Evolutionary conservation across 2,797 vertebrate species (phyloP).

Genomic region (Lutjanus campechanus): DNA sequence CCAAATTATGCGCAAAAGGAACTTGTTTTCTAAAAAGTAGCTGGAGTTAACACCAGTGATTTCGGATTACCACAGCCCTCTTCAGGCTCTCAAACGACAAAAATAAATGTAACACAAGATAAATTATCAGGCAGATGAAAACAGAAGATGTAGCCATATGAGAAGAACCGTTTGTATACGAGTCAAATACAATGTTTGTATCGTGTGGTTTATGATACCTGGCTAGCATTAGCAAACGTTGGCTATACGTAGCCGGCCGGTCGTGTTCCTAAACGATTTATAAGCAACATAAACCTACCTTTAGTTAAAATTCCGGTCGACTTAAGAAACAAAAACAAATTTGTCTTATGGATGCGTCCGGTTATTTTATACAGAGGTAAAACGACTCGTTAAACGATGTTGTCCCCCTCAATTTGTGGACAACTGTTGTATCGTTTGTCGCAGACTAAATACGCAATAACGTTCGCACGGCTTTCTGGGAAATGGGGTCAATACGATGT

Average conservation of each 20-base stretch:
- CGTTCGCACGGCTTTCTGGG: constrained; percentile 68
- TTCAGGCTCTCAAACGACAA: neutral
- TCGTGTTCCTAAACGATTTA: neutral
- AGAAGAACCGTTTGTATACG: neutral
- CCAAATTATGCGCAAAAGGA: neutral
- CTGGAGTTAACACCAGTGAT: neutral
- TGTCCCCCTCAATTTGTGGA: neutral
- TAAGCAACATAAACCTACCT: constrained; percentile 60
- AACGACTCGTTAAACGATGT: neutral
- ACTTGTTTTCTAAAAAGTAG: neutral
- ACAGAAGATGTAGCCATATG: rapidly evolving
- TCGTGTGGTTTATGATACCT: constrained; percentile 3
- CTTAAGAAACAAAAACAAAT: neutral
- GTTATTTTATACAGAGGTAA: too few species aligned
- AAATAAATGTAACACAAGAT: neutral
- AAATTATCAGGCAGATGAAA: rapidly evolving
- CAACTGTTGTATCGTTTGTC: constrained; percentile 39
- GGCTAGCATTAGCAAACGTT: constrained; percentile 58
- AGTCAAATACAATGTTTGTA: neutral
- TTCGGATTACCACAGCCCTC: neutral
- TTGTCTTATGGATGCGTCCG: rapidly evolving
- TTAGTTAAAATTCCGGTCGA: constrained; percentile 1
- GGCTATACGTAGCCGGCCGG: neutral
- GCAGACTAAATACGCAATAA: constrained; percentile 66
- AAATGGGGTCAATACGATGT: constrained; percentile 39